Evolutionary conservation across 2,797 vertebrate genomes (phyloP), one percentile per base, ranked within the genome.

Genomic region (Lutjanus campechanus): DNA sequence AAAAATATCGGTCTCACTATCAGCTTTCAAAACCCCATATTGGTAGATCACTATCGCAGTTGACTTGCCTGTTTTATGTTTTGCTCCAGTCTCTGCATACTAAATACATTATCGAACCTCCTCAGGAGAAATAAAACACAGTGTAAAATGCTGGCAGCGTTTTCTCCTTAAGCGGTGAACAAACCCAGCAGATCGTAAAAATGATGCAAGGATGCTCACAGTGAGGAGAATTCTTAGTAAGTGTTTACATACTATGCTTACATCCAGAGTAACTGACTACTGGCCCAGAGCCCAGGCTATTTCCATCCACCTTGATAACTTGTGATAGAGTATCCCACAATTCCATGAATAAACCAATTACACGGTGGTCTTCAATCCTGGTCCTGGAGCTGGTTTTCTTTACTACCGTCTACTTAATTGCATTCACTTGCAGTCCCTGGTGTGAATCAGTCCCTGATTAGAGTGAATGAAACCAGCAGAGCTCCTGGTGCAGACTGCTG

Each of bases 301-400:
- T 90, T 74, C 80, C 82, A 84, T 66, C 75, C 83, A 87, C 85
- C 86, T 84, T 88, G 81, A 90, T 89, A 91, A 90, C 67, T 77
- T 73, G 77, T 87, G 86, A 92, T 87, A 43, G 81, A 88, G 84
- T 79, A 76, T 77, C 63, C 74, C 55, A 68, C 5, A 13, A 89
- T 86, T 69, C 81, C 72, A 84, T 67, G 82, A 91, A 91, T 89
- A 86, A 93, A 92, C 73, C 66, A 90, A 87, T 90, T 89, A 83
- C 73, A 84, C 71, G 72, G 77, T 66, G 69, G 78, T 90, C 85
- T 85, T 89, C 80, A 90, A 77, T 86, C 81, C 69, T 78, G 70
- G 49, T 75, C 59, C n/a, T 41, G 29, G 40, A 81, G 73, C 80
- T 56, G 70, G 55, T 80, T 83, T 86, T 85, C 77, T 89, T 82